phyloP scores from a whole-genome alignment of 2,888 invertebrate species.

The Cosmia trapezina region DNA sequence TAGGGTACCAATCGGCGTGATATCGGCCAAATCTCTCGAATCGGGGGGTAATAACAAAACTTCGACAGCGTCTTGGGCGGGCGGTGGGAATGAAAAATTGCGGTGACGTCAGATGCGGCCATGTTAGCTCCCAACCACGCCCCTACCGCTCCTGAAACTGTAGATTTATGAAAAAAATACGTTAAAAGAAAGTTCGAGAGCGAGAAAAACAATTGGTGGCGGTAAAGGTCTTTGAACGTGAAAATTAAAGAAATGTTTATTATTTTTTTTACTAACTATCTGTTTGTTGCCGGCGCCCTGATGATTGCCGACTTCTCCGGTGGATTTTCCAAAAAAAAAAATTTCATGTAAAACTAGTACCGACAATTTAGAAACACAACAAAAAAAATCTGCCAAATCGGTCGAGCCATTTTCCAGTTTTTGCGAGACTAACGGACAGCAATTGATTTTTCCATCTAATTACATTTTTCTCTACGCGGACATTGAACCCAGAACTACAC shows the following conservation, averaged over 20 bases:
- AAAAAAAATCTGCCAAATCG: no score
- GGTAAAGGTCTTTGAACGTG: constrained; percentile 8
- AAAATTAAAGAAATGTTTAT: no score
- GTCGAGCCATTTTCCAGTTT: no score
- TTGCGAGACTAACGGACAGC: no score
- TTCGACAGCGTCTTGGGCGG: constrained; percentile 55
- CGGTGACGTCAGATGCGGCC: constrained; percentile 55
- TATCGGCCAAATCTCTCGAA: constrained; percentile 37
- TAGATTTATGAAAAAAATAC: constrained; percentile 51
- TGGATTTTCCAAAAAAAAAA: no score
- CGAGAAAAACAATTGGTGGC: constrained; percentile 9
- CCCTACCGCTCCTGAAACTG: constrained; percentile 42
- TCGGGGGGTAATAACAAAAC: constrained; percentile 47
- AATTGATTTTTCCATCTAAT: no score
- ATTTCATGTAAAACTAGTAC: no score
- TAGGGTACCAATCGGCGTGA: constrained; percentile 21
- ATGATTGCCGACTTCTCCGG: no score
- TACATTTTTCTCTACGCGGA: no score
- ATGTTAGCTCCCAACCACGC: constrained; percentile 55
- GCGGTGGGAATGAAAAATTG: constrained; percentile 62
- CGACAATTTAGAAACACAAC: no score
- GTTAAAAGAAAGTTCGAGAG: constrained; percentile 8
- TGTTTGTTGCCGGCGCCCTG: neutral
- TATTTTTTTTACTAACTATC: neutral
- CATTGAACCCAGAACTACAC: no score